Evolutionary conservation across 2,113 vertebrate genomes (phyloP), one percentile per base, ranked within the genome.

Genomic region (Oxyura jamaicensis): DNA sequence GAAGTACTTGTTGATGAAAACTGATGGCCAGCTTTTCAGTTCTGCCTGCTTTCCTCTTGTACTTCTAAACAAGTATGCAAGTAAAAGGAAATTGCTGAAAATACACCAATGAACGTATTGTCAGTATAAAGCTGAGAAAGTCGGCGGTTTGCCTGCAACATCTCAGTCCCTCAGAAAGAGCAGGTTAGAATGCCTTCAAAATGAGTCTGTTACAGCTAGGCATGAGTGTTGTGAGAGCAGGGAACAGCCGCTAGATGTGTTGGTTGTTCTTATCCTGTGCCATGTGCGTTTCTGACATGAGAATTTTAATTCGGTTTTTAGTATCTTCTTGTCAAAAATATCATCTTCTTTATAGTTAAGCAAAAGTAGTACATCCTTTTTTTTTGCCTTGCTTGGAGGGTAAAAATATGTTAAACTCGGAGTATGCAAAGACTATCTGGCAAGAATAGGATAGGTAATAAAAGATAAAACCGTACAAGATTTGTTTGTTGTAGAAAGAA

Each of bases 41-140:
- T 35, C 41, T 41, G 13, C 25, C 50, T 35, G 11, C n/a, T 66
- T 41, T 36, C 13, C 52, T 16, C 59, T 55, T 46, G 29, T 36
- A 8, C 26, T n/a, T 31, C 28, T 46, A n/a, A 63, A 60, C 10
- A 0, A 1, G 12, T 50, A 52, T 44, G 26, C 1, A 2, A n/a
- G 23, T 11, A 50, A 62, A 48, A 65, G 28, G 18, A 48, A 39
- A 67, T 13, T 7, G 13, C 21, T 71, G 68, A 39, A 74, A 81
- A 56, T 35, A 11, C 3, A 46, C 11, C 21, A 29, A 3, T 10
- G 7, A 2, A 39, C 15, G 8, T 67, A 41, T 77, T 90, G 36
- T 67, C 35, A 21, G 8, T 3, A 3, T 14, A 31, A 33, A 74
- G 41, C 36, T 63, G 66, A 14, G 31, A n/a, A 9, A 17, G 46